Conservation (phyloP, 2,888 invertebrate genomes). For the Mayetiola destructor region DNA sequence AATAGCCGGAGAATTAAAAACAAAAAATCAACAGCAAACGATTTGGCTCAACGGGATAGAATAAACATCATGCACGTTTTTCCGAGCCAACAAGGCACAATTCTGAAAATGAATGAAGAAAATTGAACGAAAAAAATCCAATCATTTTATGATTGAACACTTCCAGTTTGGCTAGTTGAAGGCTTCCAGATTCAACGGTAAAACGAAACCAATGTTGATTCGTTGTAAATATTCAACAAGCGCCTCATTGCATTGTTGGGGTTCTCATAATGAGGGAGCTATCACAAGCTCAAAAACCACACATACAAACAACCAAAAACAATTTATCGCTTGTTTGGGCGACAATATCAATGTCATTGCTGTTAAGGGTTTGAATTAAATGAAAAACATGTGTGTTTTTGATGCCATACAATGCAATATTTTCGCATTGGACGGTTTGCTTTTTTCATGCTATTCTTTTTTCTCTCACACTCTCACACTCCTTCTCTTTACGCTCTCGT, state of each 20-base stretch:
- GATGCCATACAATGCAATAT: constrained; percentile 4
- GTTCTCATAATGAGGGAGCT: too few species aligned
- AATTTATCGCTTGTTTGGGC: constrained; percentile 9
- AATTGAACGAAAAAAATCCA: too few species aligned
- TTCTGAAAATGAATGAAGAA: too few species aligned
- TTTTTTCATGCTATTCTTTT: not conserved
- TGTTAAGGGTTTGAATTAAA: not conserved
- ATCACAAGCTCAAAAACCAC: constrained; percentile 7
- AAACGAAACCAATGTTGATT: too few species aligned
- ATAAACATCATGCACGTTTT: too few species aligned
- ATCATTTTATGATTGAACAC: too few species aligned
- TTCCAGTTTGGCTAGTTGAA: too few species aligned
- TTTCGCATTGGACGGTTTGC: not conserved
- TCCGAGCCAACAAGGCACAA: not conserved
- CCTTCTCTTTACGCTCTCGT: not conserved
- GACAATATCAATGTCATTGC: constrained; percentile 8
- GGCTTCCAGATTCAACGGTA: too few species aligned
- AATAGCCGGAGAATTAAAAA: too few species aligned
- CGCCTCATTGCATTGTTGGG: too few species aligned
- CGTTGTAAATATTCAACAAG: too few species aligned
- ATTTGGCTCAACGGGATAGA: not conserved
- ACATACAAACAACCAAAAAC: constrained; percentile 4
- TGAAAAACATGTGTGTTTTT: not conserved
- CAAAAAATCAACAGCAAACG: not conserved
- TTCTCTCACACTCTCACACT: not conserved